Conservation (phyloP, 2,113 vertebrate genomes). For the Entomyzon cyanotis region DNA sequence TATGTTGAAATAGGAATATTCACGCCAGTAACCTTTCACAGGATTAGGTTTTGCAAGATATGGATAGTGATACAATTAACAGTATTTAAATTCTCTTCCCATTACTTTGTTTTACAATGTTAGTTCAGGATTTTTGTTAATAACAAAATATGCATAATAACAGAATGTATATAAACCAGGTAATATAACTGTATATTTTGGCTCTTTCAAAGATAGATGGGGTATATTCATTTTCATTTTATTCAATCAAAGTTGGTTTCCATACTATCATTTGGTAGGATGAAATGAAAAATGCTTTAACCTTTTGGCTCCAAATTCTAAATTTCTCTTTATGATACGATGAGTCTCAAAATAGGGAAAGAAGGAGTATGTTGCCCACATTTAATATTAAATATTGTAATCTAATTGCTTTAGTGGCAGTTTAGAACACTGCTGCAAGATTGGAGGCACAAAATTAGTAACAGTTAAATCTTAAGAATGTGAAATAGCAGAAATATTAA, state of each 20-base stretch:
- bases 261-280: not conserved
- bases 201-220: not conserved
- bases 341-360: not conserved
- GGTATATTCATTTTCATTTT: not conserved
- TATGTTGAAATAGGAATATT: conserved; percentile 16
- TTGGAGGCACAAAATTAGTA: not conserved
- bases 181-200: not conserved
- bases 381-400: not conserved
- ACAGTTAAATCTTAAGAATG: not conserved
- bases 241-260: not conserved
- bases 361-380: not conserved
- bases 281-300: not conserved
- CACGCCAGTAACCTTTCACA: not conserved
- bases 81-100: not conserved
- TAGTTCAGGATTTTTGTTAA: not conserved
- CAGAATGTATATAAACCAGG: not conserved
- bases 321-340: not conserved
- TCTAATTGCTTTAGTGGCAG: not conserved
- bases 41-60: not conserved
- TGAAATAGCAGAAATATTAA: not conserved
- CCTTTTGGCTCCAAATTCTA: not conserved
- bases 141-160: not conserved
- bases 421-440: not conserved
- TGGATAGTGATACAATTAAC: not conserved
- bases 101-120: not conserved